Evolutionary conservation across 2,113 vertebrate species (phyloP).

Genomic region (Azemiops feae): DNA sequence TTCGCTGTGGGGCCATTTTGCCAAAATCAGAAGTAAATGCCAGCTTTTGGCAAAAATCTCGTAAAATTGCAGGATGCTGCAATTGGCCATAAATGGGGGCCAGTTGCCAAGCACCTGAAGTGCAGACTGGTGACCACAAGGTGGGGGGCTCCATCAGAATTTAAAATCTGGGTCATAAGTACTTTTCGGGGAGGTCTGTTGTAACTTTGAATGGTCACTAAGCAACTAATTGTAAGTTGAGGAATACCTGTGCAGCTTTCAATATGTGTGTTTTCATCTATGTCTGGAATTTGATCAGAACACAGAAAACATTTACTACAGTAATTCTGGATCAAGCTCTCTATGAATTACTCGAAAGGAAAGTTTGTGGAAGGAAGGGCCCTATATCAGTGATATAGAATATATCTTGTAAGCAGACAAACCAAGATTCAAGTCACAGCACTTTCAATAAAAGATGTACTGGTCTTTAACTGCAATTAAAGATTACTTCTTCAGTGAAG

Average conservation of each 20-base stretch:
- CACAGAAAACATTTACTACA: background rate
- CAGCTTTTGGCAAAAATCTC: background rate
- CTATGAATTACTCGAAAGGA: background rate
- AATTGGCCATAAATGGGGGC: background rate
- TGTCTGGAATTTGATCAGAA: background rate
- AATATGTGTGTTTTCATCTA: background rate
- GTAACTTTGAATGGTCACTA: background rate
- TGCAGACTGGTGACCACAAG: background rate
- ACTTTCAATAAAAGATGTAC: background rate
- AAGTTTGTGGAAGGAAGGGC: background rate
- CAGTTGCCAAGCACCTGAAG: background rate
- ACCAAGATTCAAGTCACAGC: background rate
- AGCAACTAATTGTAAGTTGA: background rate
- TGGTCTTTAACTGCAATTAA: background rate
- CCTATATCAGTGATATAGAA: background rate
- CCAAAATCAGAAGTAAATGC: background rate
- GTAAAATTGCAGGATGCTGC: background rate
- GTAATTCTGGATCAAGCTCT: background rate
- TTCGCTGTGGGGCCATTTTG: background rate
- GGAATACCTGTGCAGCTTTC: background rate
- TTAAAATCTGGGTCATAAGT: background rate
- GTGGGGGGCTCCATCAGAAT: background rate
- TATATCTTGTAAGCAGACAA: background rate
- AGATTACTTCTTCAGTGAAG: background rate
- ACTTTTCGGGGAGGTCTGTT: background rate